Conservation (phyloP, 2,888 invertebrate species). For the Beris chalybata region DNA sequence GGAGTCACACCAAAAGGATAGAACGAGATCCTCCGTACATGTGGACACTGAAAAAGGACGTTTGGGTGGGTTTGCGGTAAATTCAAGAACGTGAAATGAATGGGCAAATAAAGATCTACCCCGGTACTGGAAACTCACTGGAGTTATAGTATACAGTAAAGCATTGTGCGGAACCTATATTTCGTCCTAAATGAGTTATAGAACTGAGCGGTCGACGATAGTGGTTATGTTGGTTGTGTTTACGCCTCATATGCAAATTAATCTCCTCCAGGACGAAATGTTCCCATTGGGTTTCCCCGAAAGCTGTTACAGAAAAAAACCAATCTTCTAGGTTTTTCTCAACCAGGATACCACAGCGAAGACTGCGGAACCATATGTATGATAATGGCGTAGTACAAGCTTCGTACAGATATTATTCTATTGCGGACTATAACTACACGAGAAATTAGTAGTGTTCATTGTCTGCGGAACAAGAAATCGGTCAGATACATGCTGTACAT, state of each 20-base stretch:
- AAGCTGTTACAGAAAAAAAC: constrained; percentile 8
- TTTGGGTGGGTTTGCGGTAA: background rate
- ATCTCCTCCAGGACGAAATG: constrained; percentile 11
- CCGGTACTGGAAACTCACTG: background rate
- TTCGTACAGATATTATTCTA: too few relatives aligned
- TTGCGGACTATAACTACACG: too few relatives aligned
- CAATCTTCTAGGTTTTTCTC: too few relatives aligned
- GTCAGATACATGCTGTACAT: too few relatives aligned
- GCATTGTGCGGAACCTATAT: constrained; percentile 16
- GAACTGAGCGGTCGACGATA: constrained; percentile 5
- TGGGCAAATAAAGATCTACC: too few relatives aligned
- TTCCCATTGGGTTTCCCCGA: background rate
- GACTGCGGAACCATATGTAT: too few relatives aligned
- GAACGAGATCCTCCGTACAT: background rate
- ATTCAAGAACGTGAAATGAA: too few relatives aligned
- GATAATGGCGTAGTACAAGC: too few relatives aligned
- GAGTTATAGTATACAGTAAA: constrained; percentile 12
- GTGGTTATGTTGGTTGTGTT: constrained; percentile 21
- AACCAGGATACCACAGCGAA: too few relatives aligned
- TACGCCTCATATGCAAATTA: constrained; percentile 33
- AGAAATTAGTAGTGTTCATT: too few relatives aligned
- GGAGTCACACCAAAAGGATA: too few relatives aligned
- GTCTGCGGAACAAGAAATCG: too few relatives aligned
- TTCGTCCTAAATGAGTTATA: constrained; percentile 32
- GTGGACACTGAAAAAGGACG: background rate